phyloP scores from a whole-genome alignment of 2,797 vertebrate species.

The Artibeus lituratus region DNA sequence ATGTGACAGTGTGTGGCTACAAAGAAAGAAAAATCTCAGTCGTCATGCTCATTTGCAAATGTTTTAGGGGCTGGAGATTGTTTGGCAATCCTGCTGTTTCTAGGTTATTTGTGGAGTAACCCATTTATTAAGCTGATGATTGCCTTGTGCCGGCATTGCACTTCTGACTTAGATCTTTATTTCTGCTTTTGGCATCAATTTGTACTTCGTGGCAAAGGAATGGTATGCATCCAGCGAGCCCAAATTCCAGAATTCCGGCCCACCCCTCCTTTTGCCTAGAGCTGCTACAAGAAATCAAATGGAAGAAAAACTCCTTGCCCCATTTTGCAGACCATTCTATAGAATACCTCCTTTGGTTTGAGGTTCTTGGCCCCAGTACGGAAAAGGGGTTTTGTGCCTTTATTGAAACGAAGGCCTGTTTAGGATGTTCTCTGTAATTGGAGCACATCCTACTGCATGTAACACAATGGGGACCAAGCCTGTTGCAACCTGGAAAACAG shows the following conservation, averaged over 20 bases:
- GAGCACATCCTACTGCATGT: slow-evolving; percentile 53
- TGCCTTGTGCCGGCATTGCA: slow-evolving; percentile 57
- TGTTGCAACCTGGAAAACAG: slow-evolving; percentile 66
- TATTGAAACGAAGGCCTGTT: slow-evolving; percentile 15
- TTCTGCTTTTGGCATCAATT: slow-evolving; percentile 59
- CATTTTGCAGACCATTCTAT: slow-evolving; percentile 37
- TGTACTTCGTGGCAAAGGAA: slow-evolving; percentile 59
- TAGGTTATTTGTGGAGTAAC: slow-evolving; percentile 78
- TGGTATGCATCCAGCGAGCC: slow-evolving; percentile 61
- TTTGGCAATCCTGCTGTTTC: slow-evolving; percentile 73
- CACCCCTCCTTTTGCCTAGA: slow-evolving; percentile 62
- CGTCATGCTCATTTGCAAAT: slow-evolving; percentile 76
- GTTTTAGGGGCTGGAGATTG: slow-evolving; percentile 69
- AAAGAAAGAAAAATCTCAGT: slow-evolving; percentile 74
- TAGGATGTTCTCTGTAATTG: slow-evolving; percentile 42
- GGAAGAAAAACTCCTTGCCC: not conserved
- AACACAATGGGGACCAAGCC: slow-evolving; percentile 57
- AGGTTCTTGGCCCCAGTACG: not conserved
- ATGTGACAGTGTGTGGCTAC: slow-evolving; percentile 67
- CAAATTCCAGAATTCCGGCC: slow-evolving; percentile 62
- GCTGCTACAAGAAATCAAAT: not conserved
- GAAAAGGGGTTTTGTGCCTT: not conserved
- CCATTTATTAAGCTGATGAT: slow-evolving; percentile 73
- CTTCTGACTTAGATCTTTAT: slow-evolving; percentile 72
- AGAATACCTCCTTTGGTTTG: slow-evolving; percentile 31